Conservation (phyloP, 2,113 vertebrate genomes). For the Pontoporia blainvillei region DNA sequence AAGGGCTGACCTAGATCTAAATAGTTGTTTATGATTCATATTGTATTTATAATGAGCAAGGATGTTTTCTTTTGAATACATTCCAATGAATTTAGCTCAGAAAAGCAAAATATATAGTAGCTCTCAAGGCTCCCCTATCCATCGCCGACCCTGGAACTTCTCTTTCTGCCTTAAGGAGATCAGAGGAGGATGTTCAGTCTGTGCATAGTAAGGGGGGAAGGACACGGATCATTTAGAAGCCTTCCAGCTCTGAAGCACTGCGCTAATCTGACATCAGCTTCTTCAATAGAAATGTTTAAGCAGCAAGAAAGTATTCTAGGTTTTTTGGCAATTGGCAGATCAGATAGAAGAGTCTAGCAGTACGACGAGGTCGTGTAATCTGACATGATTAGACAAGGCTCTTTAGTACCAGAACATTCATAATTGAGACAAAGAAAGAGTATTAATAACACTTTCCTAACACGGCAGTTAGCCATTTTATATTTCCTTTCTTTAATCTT, state of each 20-base stretch:
- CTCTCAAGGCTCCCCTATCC: not conserved
- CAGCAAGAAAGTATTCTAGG: constrained; percentile 75
- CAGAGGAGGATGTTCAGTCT: not conserved
- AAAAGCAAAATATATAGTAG: constrained; percentile 1
- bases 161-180: not conserved
- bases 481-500: constrained; percentile 97
- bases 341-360: constrained; percentile 85
- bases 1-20: not conserved
- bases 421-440: constrained; percentile 94
- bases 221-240: constrained; percentile 19
- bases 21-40: not conserved
- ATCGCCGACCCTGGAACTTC: not conserved
- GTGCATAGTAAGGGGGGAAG: not conserved
- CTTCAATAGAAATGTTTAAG: constrained; percentile 77
- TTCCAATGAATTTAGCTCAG: not conserved
- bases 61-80: constrained; percentile 1
- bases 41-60: not conserved
- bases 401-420: constrained; percentile 93
- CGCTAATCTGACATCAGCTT: constrained; percentile 77
- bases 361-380: constrained; percentile 91
- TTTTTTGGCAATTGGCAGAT: constrained; percentile 82
- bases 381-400: constrained; percentile 98
- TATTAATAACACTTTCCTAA: constrained; percentile 92
- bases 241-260: constrained; percentile 39
- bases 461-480: constrained; percentile 92